Conservation (phyloP, 2,113 vertebrate species). For the Odocoileus hemionus region DNA sequence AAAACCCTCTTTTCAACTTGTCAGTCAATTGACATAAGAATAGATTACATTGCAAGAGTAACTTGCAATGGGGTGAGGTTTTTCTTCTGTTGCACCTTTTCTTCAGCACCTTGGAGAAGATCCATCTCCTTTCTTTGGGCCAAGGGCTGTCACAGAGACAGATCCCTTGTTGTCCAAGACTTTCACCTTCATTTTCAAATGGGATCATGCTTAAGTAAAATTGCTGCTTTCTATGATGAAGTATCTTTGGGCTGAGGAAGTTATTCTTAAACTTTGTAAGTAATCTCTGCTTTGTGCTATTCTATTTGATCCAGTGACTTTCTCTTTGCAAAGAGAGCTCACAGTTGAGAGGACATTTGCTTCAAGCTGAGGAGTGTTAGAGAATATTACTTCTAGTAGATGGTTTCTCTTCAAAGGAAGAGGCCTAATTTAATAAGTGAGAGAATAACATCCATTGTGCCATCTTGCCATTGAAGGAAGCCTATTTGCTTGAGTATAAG, state of each 20-base stretch:
- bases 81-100: background rate
- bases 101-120: background rate
- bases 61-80: background rate
- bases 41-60: background rate
- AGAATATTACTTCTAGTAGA: background rate
- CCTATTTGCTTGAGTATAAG: background rate
- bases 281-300: background rate
- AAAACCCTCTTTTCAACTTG: background rate
- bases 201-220: background rate
- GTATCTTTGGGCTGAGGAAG: background rate
- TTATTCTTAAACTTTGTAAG: background rate
- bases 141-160: background rate
- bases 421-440: background rate
- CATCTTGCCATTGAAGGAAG: background rate
- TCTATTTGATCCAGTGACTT: background rate
- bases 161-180: background rate
- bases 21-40: background rate
- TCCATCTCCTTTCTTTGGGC: background rate
- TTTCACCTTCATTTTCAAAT: background rate
- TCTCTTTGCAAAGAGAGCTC: background rate
- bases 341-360: background rate
- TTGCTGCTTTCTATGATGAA: background rate
- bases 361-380: background rate
- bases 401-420: background rate
- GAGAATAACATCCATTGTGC: background rate